phyloP scores from a whole-genome alignment of 2,113 vertebrate genomes.

The chimpanzee (Pan troglodytes) region NHGRI_mPanTro3-v2.1_pri NC_072401.2:4249501-4250000 shows the following conservation, averaged over 20 bases:
- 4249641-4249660: not conserved
- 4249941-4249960: not conserved
- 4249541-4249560: not conserved
- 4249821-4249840: fast-evolving
- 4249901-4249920: not conserved
- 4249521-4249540: not conserved
- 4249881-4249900: not conserved
- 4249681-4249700: fast-evolving
- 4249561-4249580: not conserved
- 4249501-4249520: fast-evolving
- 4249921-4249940: fast-evolving
- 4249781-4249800: too few relatives aligned
- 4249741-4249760: not conserved
- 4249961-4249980: not conserved
- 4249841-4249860: not conserved
- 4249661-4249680: not conserved
- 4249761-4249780: not conserved
- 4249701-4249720: not conserved
- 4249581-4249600: fast-evolving
- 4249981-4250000: fast-evolving
- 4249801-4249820: not conserved
- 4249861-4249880: not conserved
- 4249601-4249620: too few relatives aligned
- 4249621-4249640: not conserved
- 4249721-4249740: not conserved